Evolutionary conservation across 2,113 vertebrate species (phyloP), one percentile per base, ranked within the genome.

Genomic region (Chaetorhynchus papuensis): DNA sequence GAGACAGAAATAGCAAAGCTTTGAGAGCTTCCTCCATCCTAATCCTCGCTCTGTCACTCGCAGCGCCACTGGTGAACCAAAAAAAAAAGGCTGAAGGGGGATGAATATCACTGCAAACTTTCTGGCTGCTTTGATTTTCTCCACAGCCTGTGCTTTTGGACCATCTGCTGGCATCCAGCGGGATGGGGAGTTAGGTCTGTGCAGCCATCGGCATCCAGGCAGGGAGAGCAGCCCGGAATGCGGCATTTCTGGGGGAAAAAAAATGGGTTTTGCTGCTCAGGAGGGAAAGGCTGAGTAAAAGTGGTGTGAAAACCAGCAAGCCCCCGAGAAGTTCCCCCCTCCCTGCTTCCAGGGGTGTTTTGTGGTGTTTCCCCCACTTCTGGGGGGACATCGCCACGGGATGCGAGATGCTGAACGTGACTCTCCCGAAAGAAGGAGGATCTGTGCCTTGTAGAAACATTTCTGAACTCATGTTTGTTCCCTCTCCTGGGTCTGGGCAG

Each of bases 401-500:
- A 69, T 1, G 6, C 0, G 4, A 77, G 87, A 59, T 59, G 45
- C 79, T 50, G 70, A 70, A 42, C 0, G 14, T 13, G 44, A 31
- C 7, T 87, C 71, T 83, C 70, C 17, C 10, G 17, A 68, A 77
- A 82, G 60, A 47, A 92, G 92, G 60, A 78, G 86, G 88, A 89
- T 82, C 83, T 37, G 83, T 44, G 90, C 69, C 53, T 57, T 71
- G 83, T 53, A 78, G 93, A 86, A 94, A 76, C 76, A 45, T 41
- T 95, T 94, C 94, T 92, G 80, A 95, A 64, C 85, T 94, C 83
- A 0, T 83, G 80, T 84, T 81, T 86, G 81, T 94, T 96, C 84
- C 77, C 91, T 96, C 94, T 90, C 88, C 52, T 74, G 95, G 91
- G 94, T 74, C 96, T 91, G 97, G 94, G 95, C 91, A 96, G 93